These are phyloP conservation scores for Ictidomys tridecemlineatus DNA, from an alignment of 2,113 vertebrate genomes.

Conservation along the genomic window DNA sequence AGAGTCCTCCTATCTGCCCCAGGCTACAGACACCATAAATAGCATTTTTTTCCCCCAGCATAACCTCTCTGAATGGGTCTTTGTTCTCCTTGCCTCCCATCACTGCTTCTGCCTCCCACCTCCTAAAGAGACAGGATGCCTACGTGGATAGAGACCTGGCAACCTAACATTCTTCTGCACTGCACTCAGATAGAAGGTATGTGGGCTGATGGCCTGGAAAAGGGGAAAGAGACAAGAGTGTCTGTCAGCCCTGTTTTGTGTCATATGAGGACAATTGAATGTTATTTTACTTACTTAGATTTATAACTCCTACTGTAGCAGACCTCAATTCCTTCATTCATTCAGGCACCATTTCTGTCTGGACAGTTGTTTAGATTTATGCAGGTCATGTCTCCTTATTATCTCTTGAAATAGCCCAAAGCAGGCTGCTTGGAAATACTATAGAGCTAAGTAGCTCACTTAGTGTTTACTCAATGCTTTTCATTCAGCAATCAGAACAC, in stretches of 20 bases:
- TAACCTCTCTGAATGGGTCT: neutral
- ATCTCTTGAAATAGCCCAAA: slow-evolving; percentile 53
- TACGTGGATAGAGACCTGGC: neutral
- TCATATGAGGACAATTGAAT: slow-evolving; percentile 8
- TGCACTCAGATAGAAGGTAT: neutral
- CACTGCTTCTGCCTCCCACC: neutral
- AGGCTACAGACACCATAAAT: neutral
- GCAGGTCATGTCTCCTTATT: slow-evolving; percentile 28
- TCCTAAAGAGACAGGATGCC: neutral
- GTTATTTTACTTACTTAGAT: slow-evolving; percentile 54
- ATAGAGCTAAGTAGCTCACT: neutral
- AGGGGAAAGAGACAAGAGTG: neutral
- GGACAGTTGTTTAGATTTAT: slow-evolving; percentile 56
- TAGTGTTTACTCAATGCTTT: neutral
- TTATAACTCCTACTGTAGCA: neutral
- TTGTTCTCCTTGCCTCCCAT: neutral
- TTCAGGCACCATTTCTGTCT: slow-evolving; percentile 29
- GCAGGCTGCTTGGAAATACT: neutral
- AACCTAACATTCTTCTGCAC: neutral
- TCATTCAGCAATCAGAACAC: neutral
- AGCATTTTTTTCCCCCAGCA: neutral
- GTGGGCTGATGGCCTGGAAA: neutral
- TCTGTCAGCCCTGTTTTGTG: neutral
- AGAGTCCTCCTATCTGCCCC: neutral
- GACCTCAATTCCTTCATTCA: slow-evolving; percentile 45